Evolutionary conservation across 2,888 invertebrate genomes (phyloP).

Genomic region (Hyposoter dolosus): DNA sequence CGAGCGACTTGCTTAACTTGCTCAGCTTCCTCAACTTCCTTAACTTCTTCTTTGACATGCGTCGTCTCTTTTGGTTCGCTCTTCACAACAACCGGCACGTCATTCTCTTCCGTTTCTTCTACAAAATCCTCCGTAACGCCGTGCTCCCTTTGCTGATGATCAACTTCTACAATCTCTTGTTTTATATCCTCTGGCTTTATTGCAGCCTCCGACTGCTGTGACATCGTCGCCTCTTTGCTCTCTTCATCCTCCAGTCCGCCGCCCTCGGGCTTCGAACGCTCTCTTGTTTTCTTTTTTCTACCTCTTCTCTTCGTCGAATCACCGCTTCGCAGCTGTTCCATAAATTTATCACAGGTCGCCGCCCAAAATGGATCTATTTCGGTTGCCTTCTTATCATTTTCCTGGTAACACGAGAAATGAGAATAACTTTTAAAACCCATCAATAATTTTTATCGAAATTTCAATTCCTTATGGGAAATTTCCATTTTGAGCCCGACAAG

Average conservation of each 20-base stretch:
- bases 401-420: constrained; percentile 69
- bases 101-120: constrained; percentile 73
- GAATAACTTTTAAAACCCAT: not conserved
- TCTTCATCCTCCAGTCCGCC: constrained; percentile 65
- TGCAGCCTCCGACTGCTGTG: constrained; percentile 3
- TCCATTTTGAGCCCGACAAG: too few relatives aligned
- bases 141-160: constrained; percentile 62
- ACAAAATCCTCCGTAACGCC: constrained; percentile 71
- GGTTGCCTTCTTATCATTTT: constrained; percentile 78
- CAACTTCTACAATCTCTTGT: constrained; percentile 70
- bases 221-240: constrained; percentile 46
- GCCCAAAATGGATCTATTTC: constrained; percentile 87
- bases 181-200: constrained; percentile 74
- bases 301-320: constrained; percentile 87
- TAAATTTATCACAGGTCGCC: constrained; percentile 91
- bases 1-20: constrained; percentile 62
- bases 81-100: constrained; percentile 50
- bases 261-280: constrained; percentile 70
- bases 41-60: constrained; percentile 68
- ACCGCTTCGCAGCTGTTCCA: constrained; percentile 90
- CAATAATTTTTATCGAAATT: too few relatives aligned
- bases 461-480: too few relatives aligned
- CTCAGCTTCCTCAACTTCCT: constrained; percentile 58
- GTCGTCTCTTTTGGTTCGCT: constrained; percentile 50
- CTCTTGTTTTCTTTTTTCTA: constrained; percentile 85